These are phyloP conservation scores for Quadroppia sp. DNA, from an alignment of 2,888 invertebrate genomes.

Conservation along the genomic window DNA sequence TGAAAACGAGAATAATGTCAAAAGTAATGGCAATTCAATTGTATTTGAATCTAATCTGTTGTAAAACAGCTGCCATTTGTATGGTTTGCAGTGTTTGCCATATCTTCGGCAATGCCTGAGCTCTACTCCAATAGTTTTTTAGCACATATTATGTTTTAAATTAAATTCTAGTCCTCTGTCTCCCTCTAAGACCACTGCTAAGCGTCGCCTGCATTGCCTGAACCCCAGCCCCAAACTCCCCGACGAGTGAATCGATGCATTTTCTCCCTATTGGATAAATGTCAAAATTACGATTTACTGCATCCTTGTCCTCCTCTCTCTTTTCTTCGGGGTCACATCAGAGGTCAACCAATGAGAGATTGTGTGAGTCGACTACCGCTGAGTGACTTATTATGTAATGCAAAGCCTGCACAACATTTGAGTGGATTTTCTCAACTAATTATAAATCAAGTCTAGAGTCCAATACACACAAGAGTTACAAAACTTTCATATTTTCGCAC, in stretches of 20 bases:
- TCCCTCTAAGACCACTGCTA: conserved; percentile 12
- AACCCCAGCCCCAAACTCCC: conserved; percentile 11
- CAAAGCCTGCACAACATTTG: neutral
- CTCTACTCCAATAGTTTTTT: conserved; percentile 18
- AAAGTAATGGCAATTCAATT: conserved; percentile 14
- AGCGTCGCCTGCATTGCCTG: conserved; percentile 5
- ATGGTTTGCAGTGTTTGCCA: neutral
- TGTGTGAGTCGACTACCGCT: neutral
- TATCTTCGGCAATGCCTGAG: neutral
- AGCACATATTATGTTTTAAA: neutral
- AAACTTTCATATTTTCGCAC: neutral
- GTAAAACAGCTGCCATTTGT: conserved; percentile 25
- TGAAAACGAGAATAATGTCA: too few species aligned
- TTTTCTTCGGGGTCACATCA: conserved; percentile 30
- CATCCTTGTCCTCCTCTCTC: conserved; percentile 30
- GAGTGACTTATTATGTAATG: conserved; percentile 34
- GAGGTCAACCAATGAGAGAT: conserved; percentile 34
- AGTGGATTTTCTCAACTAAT: conserved; percentile 4
- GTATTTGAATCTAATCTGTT: conserved; percentile 31
- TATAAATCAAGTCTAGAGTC: conserved; percentile 22
- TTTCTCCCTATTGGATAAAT: conserved; percentile 31
- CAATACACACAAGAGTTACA: conserved; percentile 14
- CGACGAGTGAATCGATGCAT: conserved; percentile 9
- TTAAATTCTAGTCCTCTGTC: neutral
- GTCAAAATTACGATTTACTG: conserved; percentile 34